Evolutionary conservation across 2,888 invertebrate genomes (phyloP).

Genomic region (Laspeyria flexula): DNA sequence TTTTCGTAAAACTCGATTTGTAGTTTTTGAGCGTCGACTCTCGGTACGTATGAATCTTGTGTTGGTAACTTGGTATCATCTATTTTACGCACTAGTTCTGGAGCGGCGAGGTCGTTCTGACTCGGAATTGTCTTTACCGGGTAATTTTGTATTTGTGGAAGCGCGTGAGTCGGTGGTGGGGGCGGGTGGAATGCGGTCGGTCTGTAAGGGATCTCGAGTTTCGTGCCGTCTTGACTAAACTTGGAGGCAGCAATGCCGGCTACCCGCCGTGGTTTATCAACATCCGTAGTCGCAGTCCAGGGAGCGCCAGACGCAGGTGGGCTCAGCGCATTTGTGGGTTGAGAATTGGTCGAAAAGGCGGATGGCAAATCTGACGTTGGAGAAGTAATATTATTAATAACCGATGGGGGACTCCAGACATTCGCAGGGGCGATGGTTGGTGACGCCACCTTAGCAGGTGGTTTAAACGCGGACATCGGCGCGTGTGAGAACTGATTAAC

Average conservation of each 20-base stretch:
- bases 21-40: constrained; percentile 72
- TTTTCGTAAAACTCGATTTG: constrained; percentile 83
- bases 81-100: constrained; percentile 69
- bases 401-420: constrained; percentile 79
- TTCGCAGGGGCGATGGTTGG: constrained; percentile 67
- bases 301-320: constrained; percentile 55
- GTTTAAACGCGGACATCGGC: constrained; percentile 91
- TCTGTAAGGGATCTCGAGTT: constrained; percentile 45
- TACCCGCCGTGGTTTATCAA: constrained; percentile 74
- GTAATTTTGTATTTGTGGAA: constrained; percentile 56
- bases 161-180: constrained; percentile 57
- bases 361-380: constrained; percentile 58
- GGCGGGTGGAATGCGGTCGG: constrained; percentile 53
- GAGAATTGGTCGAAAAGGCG: constrained; percentile 47
- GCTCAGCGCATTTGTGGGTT: constrained; percentile 51
- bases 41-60: constrained; percentile 41
- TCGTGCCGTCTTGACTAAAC: constrained; percentile 76
- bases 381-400: constrained; percentile 55
- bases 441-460: constrained; percentile 78
- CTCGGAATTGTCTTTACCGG: constrained; percentile 71
- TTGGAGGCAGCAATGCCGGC: constrained; percentile 83
- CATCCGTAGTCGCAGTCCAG: constrained; percentile 77
- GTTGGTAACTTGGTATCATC: constrained; percentile 46
- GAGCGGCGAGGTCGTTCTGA: constrained; percentile 75
- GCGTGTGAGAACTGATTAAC: constrained; percentile 92